A percentile compares a stretch with the other conserved stretches of the same genome.
Evolutionary conservation across 2,888 invertebrate species (phyloP).

Genomic region (Drosophila kanekoi): DNA sequence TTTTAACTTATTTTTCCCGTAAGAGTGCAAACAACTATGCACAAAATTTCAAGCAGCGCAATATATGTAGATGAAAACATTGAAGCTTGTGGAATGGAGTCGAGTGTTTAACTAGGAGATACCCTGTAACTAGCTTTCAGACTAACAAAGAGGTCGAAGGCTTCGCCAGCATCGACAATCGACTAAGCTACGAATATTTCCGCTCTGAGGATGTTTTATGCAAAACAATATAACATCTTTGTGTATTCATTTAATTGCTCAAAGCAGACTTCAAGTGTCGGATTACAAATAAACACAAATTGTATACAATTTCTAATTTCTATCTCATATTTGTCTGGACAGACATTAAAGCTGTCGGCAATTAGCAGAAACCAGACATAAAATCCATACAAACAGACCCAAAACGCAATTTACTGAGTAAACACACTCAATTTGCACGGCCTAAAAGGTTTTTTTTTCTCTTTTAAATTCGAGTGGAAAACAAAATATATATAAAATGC

Average conservation of each 20-base stretch:
- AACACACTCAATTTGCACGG: conserved; percentile 37
- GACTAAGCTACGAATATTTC: too few species aligned
- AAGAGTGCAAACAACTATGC: conserved; percentile 9
- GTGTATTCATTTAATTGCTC: conserved; percentile 24
- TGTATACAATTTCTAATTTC: conserved; percentile 27
- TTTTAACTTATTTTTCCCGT: conserved; percentile 3
- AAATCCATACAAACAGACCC: conserved; percentile 4
- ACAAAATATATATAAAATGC: conserved; percentile 8
- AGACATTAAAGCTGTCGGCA: conserved; percentile 46
- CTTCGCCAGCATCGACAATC: too few species aligned
- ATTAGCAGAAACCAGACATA: conserved; percentile 29
- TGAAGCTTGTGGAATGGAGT: too few species aligned
- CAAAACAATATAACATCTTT: not conserved
- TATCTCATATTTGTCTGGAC: not conserved
- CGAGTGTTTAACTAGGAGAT: not conserved
- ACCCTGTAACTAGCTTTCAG: not conserved
- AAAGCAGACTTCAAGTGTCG: conserved; percentile 23
- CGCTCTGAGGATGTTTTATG: too few species aligned
- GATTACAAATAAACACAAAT: conserved; percentile 23
- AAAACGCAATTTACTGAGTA: conserved; percentile 44
- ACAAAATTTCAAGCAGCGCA: not conserved
- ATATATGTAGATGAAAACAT: not conserved
- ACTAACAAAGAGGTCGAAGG: too few species aligned
- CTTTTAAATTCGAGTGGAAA: conserved; percentile 14
- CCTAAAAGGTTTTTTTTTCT: conserved; percentile 26